Evolutionary conservation across 2,113 vertebrate species (phyloP).

Genomic region (Bubo blakistoni): DNA sequence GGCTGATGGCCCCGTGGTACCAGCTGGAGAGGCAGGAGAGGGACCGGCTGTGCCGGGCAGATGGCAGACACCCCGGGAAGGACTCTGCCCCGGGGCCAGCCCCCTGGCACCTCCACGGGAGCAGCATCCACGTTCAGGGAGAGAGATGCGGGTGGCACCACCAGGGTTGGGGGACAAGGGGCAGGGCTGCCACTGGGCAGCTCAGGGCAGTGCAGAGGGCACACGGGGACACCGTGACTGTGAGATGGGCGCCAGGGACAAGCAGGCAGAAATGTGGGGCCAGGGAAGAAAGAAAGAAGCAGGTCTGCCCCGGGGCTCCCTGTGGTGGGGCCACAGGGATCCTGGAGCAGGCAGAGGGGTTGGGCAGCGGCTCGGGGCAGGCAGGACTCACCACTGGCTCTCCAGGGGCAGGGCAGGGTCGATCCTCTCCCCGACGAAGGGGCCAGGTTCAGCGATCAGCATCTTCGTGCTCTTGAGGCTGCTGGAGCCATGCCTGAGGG

Average conservation of each 20-base stretch:
- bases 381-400: conserved; percentile 93
- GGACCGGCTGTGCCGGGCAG: not conserved
- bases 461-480: conserved; percentile 87
- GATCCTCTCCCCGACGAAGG: conserved; percentile 86
- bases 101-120: fast-evolving
- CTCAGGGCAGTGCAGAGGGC: not conserved
- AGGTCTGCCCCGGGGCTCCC: not conserved
- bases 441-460: conserved; percentile 78
- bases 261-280: not conserved
- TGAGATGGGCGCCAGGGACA: not conserved
- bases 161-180: not conserved
- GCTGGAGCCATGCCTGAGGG: conserved; percentile 81
- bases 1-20: conserved; percentile 97
- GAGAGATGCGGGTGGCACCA: fast-evolving
- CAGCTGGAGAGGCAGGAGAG: conserved; percentile 76
- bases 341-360: not conserved
- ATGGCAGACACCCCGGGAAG: fast-evolving
- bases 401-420: conserved; percentile 90
- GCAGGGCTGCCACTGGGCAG: not conserved
- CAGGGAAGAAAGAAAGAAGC: not conserved
- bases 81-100: not conserved
- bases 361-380: fast-evolving
- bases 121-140: not conserved
- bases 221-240: fast-evolving
- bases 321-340: not conserved